Evolutionary conservation across 2,797 vertebrate species (phyloP).

Genomic region (Pseudochirops cupreus): DNA sequence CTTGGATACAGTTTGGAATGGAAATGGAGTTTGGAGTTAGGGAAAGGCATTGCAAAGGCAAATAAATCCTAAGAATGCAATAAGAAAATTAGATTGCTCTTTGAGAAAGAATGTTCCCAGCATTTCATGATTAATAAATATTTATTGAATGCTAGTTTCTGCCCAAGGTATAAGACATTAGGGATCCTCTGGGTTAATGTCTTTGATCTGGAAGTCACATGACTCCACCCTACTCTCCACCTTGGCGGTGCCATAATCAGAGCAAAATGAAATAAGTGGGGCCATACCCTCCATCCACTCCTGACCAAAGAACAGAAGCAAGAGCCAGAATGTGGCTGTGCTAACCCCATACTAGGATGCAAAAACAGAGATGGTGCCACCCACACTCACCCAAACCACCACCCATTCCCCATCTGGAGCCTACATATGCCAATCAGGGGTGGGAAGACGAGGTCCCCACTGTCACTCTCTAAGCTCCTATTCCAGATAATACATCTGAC

Average conservation of each 20-base stretch:
- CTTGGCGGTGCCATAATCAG: too few relatives aligned
- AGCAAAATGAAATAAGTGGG: neutral
- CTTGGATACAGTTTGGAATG: neutral
- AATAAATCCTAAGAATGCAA: neutral
- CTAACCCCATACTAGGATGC: neutral
- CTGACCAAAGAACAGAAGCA: neutral
- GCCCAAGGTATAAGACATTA: neutral
- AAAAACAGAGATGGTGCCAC: neutral
- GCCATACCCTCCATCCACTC: neutral
- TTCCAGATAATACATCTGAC: constrained; percentile 29
- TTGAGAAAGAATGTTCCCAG: neutral
- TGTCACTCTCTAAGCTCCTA: neutral
- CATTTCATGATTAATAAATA: neutral
- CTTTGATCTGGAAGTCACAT: neutral
- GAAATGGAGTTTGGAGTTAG: neutral
- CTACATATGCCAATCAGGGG: neutral
- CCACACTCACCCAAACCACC: neutral
- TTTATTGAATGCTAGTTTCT: neutral
- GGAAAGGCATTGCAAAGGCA: neutral
- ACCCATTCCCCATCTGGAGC: fast-evolving
- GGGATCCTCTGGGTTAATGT: neutral
- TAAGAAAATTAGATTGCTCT: neutral
- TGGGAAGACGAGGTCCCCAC: neutral
- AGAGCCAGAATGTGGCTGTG: fast-evolving
- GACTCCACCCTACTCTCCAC: neutral